Conservation (phyloP, 2,113 vertebrate genomes). For the Odobenus rosmarus region DNA sequence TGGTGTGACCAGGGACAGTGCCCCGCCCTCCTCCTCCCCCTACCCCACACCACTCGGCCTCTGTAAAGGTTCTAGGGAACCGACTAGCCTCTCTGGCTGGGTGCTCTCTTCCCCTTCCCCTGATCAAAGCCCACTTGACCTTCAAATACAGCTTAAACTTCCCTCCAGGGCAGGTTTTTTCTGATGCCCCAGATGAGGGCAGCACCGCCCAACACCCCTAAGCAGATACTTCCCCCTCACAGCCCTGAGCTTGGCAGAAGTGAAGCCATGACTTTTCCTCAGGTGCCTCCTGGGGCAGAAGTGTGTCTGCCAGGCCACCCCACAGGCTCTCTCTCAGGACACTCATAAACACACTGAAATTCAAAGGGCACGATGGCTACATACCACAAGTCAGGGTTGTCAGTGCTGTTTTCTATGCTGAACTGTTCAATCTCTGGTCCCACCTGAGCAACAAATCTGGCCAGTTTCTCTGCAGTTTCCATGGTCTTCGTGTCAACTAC, state of each 20-base stretch:
- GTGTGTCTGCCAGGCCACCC: background rate
- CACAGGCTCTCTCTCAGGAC: background rate
- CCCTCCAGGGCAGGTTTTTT: background rate
- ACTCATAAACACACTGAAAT: background rate
- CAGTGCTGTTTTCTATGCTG: slow-evolving; percentile 88
- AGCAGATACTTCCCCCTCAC: background rate
- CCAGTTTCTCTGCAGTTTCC: slow-evolving; percentile 88
- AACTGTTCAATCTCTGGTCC: slow-evolving; percentile 89
- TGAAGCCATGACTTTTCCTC: background rate
- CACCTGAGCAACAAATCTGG: slow-evolving; percentile 88
- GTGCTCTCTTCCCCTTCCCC: background rate
- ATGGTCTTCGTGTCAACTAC: slow-evolving; percentile 87
- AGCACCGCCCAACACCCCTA: background rate
- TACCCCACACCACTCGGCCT: background rate
- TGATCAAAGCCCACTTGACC: background rate
- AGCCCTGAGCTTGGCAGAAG: background rate
- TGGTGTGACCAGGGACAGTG: background rate
- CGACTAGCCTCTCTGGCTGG: background rate
- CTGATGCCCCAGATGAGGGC: background rate
- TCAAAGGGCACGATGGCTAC: slow-evolving; percentile 37
- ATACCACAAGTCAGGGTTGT: slow-evolving; percentile 90
- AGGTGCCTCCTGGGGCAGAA: background rate
- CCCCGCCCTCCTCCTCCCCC: background rate
- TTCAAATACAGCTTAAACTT: background rate
- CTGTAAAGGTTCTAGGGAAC: background rate